phyloP scores from a whole-genome alignment of 1,140 invertebrate genomes.

The Brachionus angularis region DNA sequence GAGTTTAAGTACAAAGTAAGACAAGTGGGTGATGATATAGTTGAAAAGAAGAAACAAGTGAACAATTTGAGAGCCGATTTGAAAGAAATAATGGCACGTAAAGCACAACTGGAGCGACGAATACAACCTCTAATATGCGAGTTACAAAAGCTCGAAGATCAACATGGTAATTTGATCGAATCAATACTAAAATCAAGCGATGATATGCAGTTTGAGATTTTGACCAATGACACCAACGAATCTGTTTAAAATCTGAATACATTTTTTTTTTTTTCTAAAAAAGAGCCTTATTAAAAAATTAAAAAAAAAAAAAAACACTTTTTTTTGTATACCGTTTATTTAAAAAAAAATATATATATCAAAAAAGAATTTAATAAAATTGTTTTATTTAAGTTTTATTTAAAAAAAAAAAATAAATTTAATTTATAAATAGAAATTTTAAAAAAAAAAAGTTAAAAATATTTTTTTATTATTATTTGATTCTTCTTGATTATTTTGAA shows the following conservation, averaged over 20 bases:
- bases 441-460: too few relatives aligned
- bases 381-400: too few relatives aligned
- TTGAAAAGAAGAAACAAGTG: slow-evolving; percentile 42
- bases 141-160: slow-evolving; percentile 40
- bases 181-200: slow-evolving; percentile 26
- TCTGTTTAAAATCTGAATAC: neutral
- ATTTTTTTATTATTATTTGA: too few relatives aligned
- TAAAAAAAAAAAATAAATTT: too few relatives aligned
- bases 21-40: slow-evolving; percentile 29
- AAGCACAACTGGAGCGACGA: slow-evolving; percentile 28
- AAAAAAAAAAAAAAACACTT: too few relatives aligned
- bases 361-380: too few relatives aligned
- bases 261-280: slow-evolving; percentile 7
- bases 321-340: too few relatives aligned
- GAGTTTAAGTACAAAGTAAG: slow-evolving; percentile 40
- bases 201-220: slow-evolving; percentile 19
- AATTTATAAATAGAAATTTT: too few relatives aligned
- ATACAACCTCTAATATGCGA: slow-evolving; percentile 39
- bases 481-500: too few relatives aligned
- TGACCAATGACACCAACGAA: slow-evolving; percentile 29
- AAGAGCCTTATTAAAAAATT: neutral
- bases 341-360: too few relatives aligned
- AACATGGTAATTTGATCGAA: slow-evolving; percentile 24
- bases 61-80: slow-evolving; percentile 34
- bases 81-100: slow-evolving; percentile 41